Base-by-base conservation (phyloP, 2,797 vertebrate species). In the Esox lucius region DNA sequence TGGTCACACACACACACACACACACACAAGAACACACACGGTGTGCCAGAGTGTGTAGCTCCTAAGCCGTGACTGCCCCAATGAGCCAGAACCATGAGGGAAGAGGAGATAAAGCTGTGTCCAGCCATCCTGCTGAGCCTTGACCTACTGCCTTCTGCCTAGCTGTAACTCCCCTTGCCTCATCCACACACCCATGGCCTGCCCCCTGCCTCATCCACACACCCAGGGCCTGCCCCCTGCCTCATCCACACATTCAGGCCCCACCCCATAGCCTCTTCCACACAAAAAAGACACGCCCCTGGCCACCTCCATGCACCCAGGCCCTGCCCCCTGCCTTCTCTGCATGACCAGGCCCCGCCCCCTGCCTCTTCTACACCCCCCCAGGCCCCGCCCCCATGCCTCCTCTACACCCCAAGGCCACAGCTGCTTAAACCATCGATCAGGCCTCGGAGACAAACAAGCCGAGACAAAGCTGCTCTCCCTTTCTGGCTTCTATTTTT, bases 381-480 rank as follows among this genome's bases (percentile, higher is more conserved):
- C n/a, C n/a, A n/a, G n/a, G n/a, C n/a, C n/a, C n/a, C n/a, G n/a
- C n/a, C n/a, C n/a, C n/a, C n/a, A n/a, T n/a, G n/a, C n/a, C n/a
- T n/a, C n/a, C n/a, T 59, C 8, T n/a, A 61, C 22, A 61, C 56
- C 86, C 77, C 85, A 85, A n/a, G n/a, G n/a, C n/a, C n/a, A n/a
- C n/a, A 81, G 80, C 88, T 87, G 90, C 80, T 87, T 88, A 87
- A 91, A 91, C 85, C 86, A 93, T 90, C 81, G 87, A 91, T 91
- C 88, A 83, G 84, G 88, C 84, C 80, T 87, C 79, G 80, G 87
- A 85, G 85, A 87, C 81, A 80, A 79, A 84, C 84, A 74, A 83
- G 85, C 86, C 83, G 73, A 84, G 84, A 91, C 86, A 88, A 88
- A 90, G 49, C 16, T 71, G 8, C 49, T n/a, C 49, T 56, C 49